These are phyloP conservation scores for Erythrolamprus reginae DNA, from an alignment of 2,113 vertebrate genomes.

Conservation along the genomic window DNA sequence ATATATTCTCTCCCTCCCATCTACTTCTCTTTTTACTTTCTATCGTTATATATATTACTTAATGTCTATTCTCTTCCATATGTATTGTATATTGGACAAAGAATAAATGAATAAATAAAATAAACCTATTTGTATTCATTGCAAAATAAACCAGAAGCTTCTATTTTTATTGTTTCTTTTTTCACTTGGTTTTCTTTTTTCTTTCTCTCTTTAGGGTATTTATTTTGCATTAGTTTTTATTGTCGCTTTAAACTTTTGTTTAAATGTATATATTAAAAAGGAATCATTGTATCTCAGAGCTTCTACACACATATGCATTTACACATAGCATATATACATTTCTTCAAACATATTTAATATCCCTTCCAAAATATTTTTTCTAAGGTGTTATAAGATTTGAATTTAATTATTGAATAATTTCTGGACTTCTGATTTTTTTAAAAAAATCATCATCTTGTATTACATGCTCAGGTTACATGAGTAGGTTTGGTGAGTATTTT, in stretches of 20 bases:
- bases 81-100: too few species aligned
- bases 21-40: too few species aligned
- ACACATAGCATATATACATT: not conserved
- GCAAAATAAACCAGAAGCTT: not conserved
- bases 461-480: not conserved
- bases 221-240: not conserved
- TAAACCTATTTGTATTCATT: not conserved
- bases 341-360: not conserved
- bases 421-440: not conserved
- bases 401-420: not conserved
- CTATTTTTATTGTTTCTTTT: not conserved
- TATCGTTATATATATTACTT: too few species aligned
- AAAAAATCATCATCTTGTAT: slow-evolving; percentile 9
- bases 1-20: too few species aligned
- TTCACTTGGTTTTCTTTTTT: not conserved
- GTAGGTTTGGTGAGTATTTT: not conserved
- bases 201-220: not conserved
- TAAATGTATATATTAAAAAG: too few species aligned
- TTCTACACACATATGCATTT: not conserved
- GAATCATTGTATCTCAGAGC: not conserved
- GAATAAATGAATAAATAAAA: too few species aligned
- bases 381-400: not conserved
- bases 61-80: too few species aligned
- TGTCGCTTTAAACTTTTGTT: not conserved
- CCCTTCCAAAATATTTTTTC: not conserved